Conservation (phyloP, 2,113 vertebrate species). For the Halcyon senegalensis region DNA sequence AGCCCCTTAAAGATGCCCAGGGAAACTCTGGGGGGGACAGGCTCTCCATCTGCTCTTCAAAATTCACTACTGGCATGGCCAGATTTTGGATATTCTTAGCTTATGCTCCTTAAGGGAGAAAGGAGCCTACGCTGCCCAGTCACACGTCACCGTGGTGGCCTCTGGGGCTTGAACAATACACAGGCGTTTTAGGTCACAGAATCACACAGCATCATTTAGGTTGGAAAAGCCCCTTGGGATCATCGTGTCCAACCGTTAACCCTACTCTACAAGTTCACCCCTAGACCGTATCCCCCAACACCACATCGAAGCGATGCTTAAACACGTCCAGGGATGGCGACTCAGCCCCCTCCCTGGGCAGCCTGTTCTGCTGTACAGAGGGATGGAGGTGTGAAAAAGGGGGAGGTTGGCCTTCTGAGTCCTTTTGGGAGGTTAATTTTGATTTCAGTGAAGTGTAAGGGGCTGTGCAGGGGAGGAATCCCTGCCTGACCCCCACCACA, state of each 20-base stretch:
- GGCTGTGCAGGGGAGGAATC: background rate
- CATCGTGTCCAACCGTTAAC: too few relatives aligned
- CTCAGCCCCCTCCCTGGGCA: too few relatives aligned
- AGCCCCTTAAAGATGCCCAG: background rate
- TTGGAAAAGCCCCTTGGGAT: too few relatives aligned
- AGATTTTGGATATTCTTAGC: background rate
- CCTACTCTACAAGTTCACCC: too few relatives aligned
- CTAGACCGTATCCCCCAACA: too few relatives aligned
- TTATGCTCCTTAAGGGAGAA: background rate
- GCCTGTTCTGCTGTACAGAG: background rate
- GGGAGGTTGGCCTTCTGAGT: background rate
- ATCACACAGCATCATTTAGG: too few relatives aligned
- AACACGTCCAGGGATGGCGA: too few relatives aligned
- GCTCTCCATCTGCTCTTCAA: background rate
- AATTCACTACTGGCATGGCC: fast-evolving
- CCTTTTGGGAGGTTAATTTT: background rate
- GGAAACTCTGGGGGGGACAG: background rate
- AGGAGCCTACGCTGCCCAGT: background rate
- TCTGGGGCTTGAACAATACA: too few relatives aligned
- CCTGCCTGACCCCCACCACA: background rate
- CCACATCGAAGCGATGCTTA: too few relatives aligned
- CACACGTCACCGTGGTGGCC: background rate
- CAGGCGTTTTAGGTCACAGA: too few relatives aligned
- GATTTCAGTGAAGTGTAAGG: background rate
- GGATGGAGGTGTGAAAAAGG: background rate